phyloP scores from a whole-genome alignment of 2,888 invertebrate genomes.

The Synergus umbraculus region DNA sequence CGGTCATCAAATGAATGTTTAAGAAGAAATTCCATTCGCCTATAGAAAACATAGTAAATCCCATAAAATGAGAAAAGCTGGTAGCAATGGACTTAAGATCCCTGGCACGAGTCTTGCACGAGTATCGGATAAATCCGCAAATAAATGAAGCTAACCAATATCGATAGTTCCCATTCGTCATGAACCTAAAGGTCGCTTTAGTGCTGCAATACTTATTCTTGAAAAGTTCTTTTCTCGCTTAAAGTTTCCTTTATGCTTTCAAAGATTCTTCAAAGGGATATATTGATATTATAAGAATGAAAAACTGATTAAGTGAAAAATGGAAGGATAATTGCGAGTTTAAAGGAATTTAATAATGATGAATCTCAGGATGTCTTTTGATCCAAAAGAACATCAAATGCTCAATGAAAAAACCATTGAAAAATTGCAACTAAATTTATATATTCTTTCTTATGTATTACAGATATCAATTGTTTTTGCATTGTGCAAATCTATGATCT shows the following conservation, averaged over 20 bases:
- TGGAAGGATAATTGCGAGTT: too few species aligned
- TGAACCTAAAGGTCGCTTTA: not conserved
- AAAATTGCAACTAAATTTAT: too few species aligned
- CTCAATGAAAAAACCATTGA: too few species aligned
- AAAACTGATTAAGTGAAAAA: not conserved
- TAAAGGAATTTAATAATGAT: too few species aligned
- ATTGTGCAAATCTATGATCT: too few species aligned
- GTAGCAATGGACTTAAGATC: too few species aligned
- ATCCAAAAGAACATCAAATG: too few species aligned
- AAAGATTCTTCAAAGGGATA: not conserved
- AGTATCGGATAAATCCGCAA: slow-evolving; percentile 28
- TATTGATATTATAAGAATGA: not conserved
- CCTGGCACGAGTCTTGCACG: not conserved
- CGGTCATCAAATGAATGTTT: not conserved
- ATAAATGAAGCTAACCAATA: slow-evolving; percentile 27
- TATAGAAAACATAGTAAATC: not conserved
- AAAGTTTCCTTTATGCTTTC: not conserved
- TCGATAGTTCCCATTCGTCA: slow-evolving; percentile 19
- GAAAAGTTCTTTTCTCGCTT: not conserved
- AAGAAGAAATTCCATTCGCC: too few species aligned
- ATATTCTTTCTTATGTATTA: too few species aligned
- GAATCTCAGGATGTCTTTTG: too few species aligned
- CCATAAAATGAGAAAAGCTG: not conserved
- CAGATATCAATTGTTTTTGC: too few species aligned
- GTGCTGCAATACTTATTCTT: not conserved